These are phyloP conservation scores for Phocides pigmalion DNA, from an alignment of 1,140 invertebrate species.

Conservation along the genomic window DNA sequence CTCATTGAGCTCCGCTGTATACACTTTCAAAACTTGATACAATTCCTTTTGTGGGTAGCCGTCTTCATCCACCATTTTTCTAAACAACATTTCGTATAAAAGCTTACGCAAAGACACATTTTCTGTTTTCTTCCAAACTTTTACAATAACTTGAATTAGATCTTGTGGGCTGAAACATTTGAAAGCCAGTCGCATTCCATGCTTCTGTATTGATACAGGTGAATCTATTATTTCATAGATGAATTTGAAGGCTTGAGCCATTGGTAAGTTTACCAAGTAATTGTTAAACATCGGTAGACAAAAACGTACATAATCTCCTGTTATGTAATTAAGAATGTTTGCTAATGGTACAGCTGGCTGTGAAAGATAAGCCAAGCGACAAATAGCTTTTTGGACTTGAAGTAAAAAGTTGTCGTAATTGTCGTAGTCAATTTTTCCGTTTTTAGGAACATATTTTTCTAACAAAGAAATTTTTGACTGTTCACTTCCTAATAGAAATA, in stretches of 20 bases:
- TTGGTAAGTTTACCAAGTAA: slow-evolving; percentile 49
- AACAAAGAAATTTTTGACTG: slow-evolving; percentile 50
- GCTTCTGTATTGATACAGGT: slow-evolving; percentile 64
- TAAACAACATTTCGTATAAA: slow-evolving; percentile 50
- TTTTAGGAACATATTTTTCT: slow-evolving; percentile 50
- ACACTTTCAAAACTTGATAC: slow-evolving; percentile 49
- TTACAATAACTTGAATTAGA: slow-evolving; percentile 46
- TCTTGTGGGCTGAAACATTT: slow-evolving; percentile 47
- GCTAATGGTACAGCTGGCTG: slow-evolving; percentile 56
- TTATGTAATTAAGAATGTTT: slow-evolving; percentile 50
- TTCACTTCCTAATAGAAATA: slow-evolving; percentile 55
- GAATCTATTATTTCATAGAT: slow-evolving; percentile 49
- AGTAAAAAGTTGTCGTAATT: slow-evolving; percentile 44
- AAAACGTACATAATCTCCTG: slow-evolving; percentile 59
- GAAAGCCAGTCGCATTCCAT: slow-evolving; percentile 62
- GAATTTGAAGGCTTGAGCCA: slow-evolving; percentile 43
- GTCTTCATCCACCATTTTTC: slow-evolving; percentile 43
- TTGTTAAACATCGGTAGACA: slow-evolving; percentile 58
- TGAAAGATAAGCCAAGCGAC: slow-evolving; percentile 52
- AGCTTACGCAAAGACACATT: slow-evolving; percentile 58
- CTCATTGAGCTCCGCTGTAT: slow-evolving; percentile 46
- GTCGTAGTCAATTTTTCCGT: slow-evolving; percentile 51
- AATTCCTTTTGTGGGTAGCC: slow-evolving; percentile 37
- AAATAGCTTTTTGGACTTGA: slow-evolving; percentile 59
- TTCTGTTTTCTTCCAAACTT: slow-evolving; percentile 57